Evolutionary conservation across 2,113 vertebrate species (phyloP).

Genomic region (Chlamydotis undulata): DNA sequence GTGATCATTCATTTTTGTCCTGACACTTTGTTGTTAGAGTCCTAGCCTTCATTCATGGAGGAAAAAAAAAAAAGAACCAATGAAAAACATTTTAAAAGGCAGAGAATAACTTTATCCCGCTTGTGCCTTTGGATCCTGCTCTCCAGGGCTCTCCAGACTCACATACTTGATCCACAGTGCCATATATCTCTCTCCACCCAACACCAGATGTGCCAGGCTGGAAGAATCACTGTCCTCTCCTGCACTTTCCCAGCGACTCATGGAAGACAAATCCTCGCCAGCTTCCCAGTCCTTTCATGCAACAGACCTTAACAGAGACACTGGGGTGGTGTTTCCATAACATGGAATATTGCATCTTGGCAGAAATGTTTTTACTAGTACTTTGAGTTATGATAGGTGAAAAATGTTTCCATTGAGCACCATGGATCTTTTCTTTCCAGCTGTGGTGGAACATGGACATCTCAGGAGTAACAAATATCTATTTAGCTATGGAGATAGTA

Average conservation of each 20-base stretch:
- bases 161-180: not conserved
- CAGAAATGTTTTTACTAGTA: not conserved
- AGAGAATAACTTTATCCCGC: not conserved
- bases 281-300: not conserved
- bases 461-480: not conserved
- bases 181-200: not conserved
- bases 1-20: not conserved
- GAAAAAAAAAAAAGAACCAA: not conserved
- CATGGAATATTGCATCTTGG: not conserved
- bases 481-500: not conserved
- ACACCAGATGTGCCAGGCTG: not conserved
- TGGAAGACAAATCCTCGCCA: not conserved
- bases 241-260: not conserved
- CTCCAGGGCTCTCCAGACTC: not conserved
- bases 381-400: not conserved
- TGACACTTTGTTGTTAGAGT: not conserved
- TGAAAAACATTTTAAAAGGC: no score
- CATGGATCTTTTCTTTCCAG: not conserved
- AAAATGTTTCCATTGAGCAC: not conserved
- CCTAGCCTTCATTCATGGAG: not conserved
- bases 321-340: not conserved
- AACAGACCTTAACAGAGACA: not conserved
- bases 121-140: not conserved
- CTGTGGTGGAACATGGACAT: not conserved
- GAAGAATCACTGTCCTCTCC: not conserved